Evolutionary conservation across 2,888 invertebrate genomes (phyloP), one percentile per base, ranked within the genome.

Genomic region (Stratiomys singularior): DNA sequence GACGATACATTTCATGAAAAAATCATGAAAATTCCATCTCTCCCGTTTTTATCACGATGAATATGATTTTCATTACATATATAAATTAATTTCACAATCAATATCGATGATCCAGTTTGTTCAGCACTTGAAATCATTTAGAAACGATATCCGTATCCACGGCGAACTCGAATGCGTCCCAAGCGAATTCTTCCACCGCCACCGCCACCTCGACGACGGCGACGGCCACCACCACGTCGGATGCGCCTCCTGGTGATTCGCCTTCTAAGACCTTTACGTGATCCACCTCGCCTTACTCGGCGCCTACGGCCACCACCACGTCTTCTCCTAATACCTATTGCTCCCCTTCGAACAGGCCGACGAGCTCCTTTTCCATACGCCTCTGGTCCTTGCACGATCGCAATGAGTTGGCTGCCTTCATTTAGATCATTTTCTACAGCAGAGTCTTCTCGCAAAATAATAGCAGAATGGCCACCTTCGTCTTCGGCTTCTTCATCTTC

Each of bases 401-500:
- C 74, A n/a, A 74, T 60, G 9, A 28, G 60, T 23, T 74, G 58
- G 7, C 23, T 60, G 3, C 74, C 60, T 18, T 74, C 74, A 5
- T 1, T 30, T 11, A 37, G 18, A 3, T 18, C 30, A 37, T 18
- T 30, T 37, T 58, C 58, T 13, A 18, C 30, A n/a, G 27, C 28
- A 18, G 18, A n/a, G 1, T 18, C 28, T 23, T 46, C 69, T 15
- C 27, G 52, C 1, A 74, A 52, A n/a, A 74, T 60, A 23, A 74
- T 74, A 1, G 74, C 74, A 2, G 74, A 60, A 21, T 44, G 28
- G 23, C 21, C 60, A 13, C 58, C 74, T 18, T 30, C 74, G 7
- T 74, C 74, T 3, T 74, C 74, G 5, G 18, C 18, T 3, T 74
- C 74, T 21, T 74, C 58, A 15, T 74, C 74, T n/a, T 74, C 74